Percentiles rank a stretch among this genome's conserved stretches.
phyloP scores from a whole-genome alignment of 53 echinoderm and acorn worm species.

The Apostichopus leukothele region DNA sequence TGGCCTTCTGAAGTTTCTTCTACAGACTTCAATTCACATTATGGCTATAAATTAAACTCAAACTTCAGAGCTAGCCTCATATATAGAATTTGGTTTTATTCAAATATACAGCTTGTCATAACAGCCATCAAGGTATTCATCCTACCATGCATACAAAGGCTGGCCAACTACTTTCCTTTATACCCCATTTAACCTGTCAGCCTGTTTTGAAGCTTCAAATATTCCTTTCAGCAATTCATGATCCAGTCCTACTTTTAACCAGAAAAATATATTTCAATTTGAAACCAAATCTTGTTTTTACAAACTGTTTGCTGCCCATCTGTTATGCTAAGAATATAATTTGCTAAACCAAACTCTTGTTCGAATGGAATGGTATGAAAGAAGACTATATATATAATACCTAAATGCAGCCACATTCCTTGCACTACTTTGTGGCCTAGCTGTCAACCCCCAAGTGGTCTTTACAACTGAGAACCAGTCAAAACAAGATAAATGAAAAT shows the following conservation, averaged over 20 bases:
- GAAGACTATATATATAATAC: background rate
- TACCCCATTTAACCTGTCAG: background rate
- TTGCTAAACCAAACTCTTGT: too few species aligned
- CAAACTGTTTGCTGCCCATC: background rate
- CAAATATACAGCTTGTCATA: too few species aligned
- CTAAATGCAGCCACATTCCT: conserved; percentile 1
- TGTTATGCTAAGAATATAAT: background rate
- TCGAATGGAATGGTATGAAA: too few species aligned
- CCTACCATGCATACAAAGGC: too few species aligned
- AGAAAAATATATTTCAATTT: background rate
- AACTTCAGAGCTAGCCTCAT: too few species aligned
- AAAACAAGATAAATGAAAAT: conserved; percentile 30
- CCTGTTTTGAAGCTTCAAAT: background rate
- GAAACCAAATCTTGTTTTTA: background rate
- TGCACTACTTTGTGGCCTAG: background rate
- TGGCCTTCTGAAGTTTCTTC: too few species aligned
- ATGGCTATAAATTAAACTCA: too few species aligned
- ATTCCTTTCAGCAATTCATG: background rate
- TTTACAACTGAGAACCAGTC: conserved; percentile 24
- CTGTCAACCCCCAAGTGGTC: conserved; percentile 42
- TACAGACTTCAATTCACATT: too few species aligned
- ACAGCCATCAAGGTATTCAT: too few species aligned
- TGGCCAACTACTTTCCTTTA: too few species aligned
- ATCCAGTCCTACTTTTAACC: background rate
- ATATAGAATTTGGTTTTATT: too few species aligned